Evolutionary conservation across 2,888 invertebrate species (phyloP).

Genomic region (Nineta flava): DNA sequence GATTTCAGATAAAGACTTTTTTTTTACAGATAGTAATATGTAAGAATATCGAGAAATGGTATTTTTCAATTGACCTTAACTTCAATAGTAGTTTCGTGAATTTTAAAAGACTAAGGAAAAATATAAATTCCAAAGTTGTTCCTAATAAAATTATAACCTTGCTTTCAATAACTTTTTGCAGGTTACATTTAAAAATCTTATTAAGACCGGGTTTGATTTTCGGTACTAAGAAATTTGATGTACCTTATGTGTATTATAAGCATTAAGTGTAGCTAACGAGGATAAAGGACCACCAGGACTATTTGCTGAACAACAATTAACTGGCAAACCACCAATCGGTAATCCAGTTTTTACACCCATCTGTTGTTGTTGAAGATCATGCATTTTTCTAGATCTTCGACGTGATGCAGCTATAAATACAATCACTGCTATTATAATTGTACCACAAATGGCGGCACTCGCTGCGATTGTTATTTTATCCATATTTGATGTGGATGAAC

Average conservation of each 20-base stretch:
- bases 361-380: constrained; percentile 49
- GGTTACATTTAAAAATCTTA: too few relatives aligned
- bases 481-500: constrained; percentile 74
- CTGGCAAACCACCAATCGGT: constrained; percentile 57
- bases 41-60: too few relatives aligned
- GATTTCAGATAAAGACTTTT: too few relatives aligned
- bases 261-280: constrained; percentile 68
- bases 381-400: constrained; percentile 61
- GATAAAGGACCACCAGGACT: constrained; percentile 68
- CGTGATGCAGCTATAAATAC: constrained; percentile 78
- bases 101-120: too few relatives aligned
- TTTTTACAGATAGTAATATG: too few relatives aligned
- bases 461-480: constrained; percentile 91
- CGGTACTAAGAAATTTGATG: not conserved
- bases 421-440: constrained; percentile 78
- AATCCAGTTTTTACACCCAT: constrained; percentile 39
- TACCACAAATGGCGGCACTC: constrained; percentile 83
- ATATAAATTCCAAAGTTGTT: too few relatives aligned
- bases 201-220: too few relatives aligned
- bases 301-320: constrained; percentile 65
- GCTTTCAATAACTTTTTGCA: too few relatives aligned
- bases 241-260: constrained; percentile 71
- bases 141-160: too few relatives aligned
- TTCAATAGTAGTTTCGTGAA: too few relatives aligned
- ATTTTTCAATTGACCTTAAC: too few relatives aligned